phyloP scores from a whole-genome alignment of 1,140 invertebrate genomes.

The Cardiocondyla obscurior region DNA sequence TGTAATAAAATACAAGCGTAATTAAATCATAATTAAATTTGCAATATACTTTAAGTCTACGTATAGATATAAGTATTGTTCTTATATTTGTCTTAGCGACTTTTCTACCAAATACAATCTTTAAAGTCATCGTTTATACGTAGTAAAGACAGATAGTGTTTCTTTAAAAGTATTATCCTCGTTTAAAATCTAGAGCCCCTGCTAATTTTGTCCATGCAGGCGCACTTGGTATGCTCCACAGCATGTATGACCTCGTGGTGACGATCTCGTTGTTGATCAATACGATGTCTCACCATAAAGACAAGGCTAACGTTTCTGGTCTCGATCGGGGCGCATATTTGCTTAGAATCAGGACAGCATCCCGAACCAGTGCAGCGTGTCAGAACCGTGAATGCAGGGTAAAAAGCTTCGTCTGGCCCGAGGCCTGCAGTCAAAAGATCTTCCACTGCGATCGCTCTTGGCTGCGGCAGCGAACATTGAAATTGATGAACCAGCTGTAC shows the following conservation, averaged over 20 bases:
- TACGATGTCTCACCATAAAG: constrained; percentile 78
- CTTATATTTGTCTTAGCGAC: neutral
- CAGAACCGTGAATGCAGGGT: constrained; percentile 80
- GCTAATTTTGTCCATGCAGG: constrained; percentile 66
- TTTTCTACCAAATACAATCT: neutral
- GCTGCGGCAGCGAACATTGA: constrained; percentile 76
- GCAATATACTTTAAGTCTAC: neutral
- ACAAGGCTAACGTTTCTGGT: constrained; percentile 78
- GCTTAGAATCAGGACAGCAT: constrained; percentile 75
- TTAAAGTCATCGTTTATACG: neutral
- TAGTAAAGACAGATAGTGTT: neutral
- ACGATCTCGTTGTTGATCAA: constrained; percentile 77
- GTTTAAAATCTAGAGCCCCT: neutral
- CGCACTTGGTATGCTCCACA: constrained; percentile 77
- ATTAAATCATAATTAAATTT: constrained; percentile 15
- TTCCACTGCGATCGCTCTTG: constrained; percentile 75
- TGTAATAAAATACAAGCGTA: neutral
- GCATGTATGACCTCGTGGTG: constrained; percentile 80
- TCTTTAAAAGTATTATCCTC: neutral
- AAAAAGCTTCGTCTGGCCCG: constrained; percentile 78
- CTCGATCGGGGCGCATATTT: constrained; percentile 78
- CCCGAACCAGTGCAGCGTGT: constrained; percentile 78
- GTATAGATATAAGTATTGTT: neutral
- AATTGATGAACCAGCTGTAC: constrained; percentile 79
- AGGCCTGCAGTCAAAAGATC: constrained; percentile 77